Percentiles rank a stretch among this genome's conserved stretches.
These are phyloP conservation scores for Dipodomys stephensi DNA, from an alignment of 2,113 vertebrate species.

Conservation along the genomic window DNA sequence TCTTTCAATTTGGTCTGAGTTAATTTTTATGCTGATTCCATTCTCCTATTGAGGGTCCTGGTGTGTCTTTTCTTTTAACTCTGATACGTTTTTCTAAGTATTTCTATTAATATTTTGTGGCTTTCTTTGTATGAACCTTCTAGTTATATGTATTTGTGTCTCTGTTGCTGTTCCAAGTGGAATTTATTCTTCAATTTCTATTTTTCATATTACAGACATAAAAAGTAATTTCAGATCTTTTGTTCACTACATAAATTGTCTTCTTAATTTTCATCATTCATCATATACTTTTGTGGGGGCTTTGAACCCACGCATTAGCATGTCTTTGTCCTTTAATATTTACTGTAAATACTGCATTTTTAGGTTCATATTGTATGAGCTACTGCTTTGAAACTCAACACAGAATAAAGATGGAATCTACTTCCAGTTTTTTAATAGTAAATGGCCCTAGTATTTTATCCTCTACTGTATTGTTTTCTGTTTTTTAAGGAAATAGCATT, in stretches of 20 bases:
- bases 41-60: not conserved
- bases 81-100: not conserved
- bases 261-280: slow-evolving; percentile 24
- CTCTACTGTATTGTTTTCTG: slow-evolving; percentile 20
- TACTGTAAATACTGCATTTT: not conserved
- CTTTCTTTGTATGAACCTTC: not conserved
- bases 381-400: not conserved
- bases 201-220: not conserved
- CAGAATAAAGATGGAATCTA: not conserved
- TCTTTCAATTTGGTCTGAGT: not conserved
- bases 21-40: not conserved
- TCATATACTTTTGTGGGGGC: not conserved
- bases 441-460: not conserved
- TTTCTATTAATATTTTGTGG: not conserved
- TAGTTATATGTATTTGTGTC: not conserved
- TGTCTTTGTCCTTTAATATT: slow-evolving; percentile 22
- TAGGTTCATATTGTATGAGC: slow-evolving; percentile 9
- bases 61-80: not conserved
- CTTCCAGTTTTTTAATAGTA: slow-evolving; percentile 36
- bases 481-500: not conserved
- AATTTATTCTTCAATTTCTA: not conserved
- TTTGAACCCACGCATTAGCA: not conserved
- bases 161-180: not conserved
- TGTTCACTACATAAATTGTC: not conserved
- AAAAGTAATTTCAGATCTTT: not conserved